These are phyloP conservation scores for Dioctria rufipes DNA, from an alignment of 2,888 invertebrate genomes.

Conservation along the genomic window DNA sequence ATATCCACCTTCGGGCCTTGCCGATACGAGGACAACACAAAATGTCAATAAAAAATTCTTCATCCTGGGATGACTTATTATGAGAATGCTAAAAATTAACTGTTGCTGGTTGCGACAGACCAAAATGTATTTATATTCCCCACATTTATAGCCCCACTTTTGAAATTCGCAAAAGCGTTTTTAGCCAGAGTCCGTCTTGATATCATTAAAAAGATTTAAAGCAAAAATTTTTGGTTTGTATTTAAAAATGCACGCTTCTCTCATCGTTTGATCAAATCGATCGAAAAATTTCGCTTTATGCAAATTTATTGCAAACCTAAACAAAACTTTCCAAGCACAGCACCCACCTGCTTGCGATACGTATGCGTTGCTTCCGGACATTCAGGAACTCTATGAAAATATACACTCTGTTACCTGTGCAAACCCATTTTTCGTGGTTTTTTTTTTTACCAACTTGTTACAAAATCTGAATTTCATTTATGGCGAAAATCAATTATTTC, in stretches of 20 bases:
- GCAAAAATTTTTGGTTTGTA: slow-evolving; percentile 12
- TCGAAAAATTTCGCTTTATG: slow-evolving; percentile 46
- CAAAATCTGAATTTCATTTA: slow-evolving; percentile 45
- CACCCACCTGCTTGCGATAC: neutral
- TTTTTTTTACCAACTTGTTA: slow-evolving; percentile 18
- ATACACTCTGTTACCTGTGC: neutral
- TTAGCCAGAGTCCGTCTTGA: neutral
- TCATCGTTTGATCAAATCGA: slow-evolving; percentile 22
- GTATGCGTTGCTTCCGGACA: slow-evolving; percentile 23
- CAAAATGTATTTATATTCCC: slow-evolving; percentile 54
- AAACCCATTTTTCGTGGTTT: slow-evolving; percentile 22
- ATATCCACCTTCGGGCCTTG: slow-evolving; percentile 77
- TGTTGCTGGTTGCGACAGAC: slow-evolving; percentile 45
- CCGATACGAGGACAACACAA: slow-evolving; percentile 74
- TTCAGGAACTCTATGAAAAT: slow-evolving; percentile 17
- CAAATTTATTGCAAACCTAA: slow-evolving; percentile 33
- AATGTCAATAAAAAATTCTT: slow-evolving; percentile 53
- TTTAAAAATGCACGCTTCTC: slow-evolving; percentile 25
- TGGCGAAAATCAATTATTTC: slow-evolving; percentile 34
- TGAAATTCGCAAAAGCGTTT: slow-evolving; percentile 27
- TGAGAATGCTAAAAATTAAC: slow-evolving; percentile 37
- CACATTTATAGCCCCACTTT: neutral
- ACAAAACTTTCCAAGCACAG: slow-evolving; percentile 32
- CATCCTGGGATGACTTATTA: slow-evolving; percentile 42
- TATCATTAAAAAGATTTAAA: slow-evolving; percentile 18